Evolutionary conservation across 2,113 vertebrate species (phyloP), one percentile per base, ranked within the genome.

Genomic region (Apus apus): DNA sequence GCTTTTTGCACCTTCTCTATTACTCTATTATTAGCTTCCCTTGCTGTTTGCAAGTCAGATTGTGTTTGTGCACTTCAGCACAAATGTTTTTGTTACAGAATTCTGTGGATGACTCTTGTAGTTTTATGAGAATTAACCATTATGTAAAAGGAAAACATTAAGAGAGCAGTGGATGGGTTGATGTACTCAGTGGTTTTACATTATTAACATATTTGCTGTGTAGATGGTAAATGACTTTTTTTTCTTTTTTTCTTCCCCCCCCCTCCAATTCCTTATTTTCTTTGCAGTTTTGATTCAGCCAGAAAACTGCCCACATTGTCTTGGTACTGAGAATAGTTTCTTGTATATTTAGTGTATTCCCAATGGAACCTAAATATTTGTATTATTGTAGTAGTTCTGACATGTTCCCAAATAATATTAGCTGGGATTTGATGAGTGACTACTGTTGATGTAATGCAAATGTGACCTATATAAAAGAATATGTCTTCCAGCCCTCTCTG

Each of bases 321-420:
- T 92, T 85, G 84, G 15, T 78, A 40, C 45, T 64, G 0, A 0
- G 38, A 77, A 57, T 82, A 60, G 53, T 87, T 92, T 85, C 34
- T 79, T 87, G 30, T 84, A 66, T 65, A n/a, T 89, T 92, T 92
- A 64, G 65, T 25, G 21, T 70, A 81, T 83, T 96, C 65, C 88
- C 80, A 84, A 68, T 66, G 50, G 1, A 26, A 18, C 27, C 71
- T 77, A 74, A 71, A 81, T 67, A n/a, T 66, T 56, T 81, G 43
- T 70, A 53, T 77, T 94, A 71, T 90, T 93, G 21, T 57, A 65
- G 68, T 77, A 94, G 82, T 60, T 95, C 61, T 83, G 76, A 93
- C 68, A 80, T 88, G 64, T 79, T 95, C 82, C 87, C 67, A 94
- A 90, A 84, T 93, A 84, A 67, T 83, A 68, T 93, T 95, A 96